Conservation (phyloP, 1,140 invertebrate genomes). For the Acromyrmex heyeri region DNA sequence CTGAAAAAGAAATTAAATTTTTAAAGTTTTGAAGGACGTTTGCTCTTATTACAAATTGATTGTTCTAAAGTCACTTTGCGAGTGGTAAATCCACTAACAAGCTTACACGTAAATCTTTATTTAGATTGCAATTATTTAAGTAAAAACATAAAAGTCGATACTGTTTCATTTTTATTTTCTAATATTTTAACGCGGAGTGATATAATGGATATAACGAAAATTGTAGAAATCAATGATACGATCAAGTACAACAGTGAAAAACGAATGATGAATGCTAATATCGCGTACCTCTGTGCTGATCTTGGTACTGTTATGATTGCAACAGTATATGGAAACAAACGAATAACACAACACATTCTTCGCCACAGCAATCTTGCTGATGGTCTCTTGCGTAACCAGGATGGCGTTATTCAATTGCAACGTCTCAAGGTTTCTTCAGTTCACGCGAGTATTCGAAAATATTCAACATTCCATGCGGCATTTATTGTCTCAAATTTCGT, state of each 20-base stretch:
- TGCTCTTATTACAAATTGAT: constrained; percentile 2
- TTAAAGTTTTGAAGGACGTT: neutral
- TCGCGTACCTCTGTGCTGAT: neutral
- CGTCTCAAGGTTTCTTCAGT: constrained; percentile 77
- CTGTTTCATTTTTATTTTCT: neutral
- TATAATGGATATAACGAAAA: neutral
- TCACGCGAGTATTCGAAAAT: constrained; percentile 54
- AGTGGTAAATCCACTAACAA: neutral
- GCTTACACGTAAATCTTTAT: constrained; percentile 28
- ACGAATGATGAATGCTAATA: neutral
- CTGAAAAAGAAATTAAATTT: constrained; percentile 9
- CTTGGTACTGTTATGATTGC: neutral
- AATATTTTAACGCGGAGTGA: neutral
- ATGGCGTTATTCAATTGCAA: constrained; percentile 75
- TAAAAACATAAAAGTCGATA: neutral
- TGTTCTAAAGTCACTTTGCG: constrained; percentile 18
- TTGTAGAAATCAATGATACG: neutral
- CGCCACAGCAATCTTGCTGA: constrained; percentile 75
- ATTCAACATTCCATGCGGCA: constrained; percentile 35
- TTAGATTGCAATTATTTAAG: constrained; percentile 22
- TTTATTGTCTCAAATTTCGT: constrained; percentile 51
- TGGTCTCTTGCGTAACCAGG: constrained; percentile 77
- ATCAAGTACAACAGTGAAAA: neutral
- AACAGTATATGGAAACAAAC: constrained; percentile 19
- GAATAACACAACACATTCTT: constrained; percentile 20